A percentile compares a stretch with the other conserved stretches of the same genome.
phyloP scores from a whole-genome alignment of 2,113 vertebrate genomes.

The Podarcis cretensis region DNA sequence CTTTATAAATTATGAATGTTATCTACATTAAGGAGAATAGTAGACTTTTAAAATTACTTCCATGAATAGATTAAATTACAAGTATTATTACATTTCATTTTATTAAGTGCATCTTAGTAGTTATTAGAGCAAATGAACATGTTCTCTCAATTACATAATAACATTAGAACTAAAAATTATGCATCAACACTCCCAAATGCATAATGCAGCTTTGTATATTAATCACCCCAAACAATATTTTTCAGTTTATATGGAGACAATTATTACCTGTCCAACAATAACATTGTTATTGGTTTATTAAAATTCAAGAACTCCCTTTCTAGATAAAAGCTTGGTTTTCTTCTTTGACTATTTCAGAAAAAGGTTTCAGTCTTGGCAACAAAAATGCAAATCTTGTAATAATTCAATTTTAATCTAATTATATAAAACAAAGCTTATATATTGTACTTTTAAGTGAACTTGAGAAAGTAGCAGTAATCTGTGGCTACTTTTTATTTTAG shows the following conservation, averaged over 20 bases:
- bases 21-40: constrained; percentile 90
- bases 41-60: constrained; percentile 96
- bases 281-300: constrained; percentile 74
- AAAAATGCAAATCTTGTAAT: constrained; percentile 44
- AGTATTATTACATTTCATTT: constrained; percentile 98
- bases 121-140: constrained; percentile 92
- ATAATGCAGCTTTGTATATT: constrained; percentile 87
- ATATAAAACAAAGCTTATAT: constrained; percentile 59
- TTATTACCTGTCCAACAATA: constrained; percentile 86
- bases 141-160: constrained; percentile 86
- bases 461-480: constrained; percentile 21
- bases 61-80: constrained; percentile 99
- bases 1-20: constrained; percentile 98
- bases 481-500: constrained; percentile 36
- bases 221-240: constrained; percentile 87
- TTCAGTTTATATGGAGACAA: constrained; percentile 82
- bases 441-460: constrained; percentile 47
- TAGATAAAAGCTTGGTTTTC: constrained; percentile 55
- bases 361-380: constrained; percentile 48
- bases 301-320: constrained; percentile 69
- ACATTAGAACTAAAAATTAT: constrained; percentile 84
- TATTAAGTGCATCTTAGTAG: constrained; percentile 96
- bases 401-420: constrained; percentile 58
- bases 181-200: constrained; percentile 82
- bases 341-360: constrained; percentile 48